Evolutionary conservation across 2,797 vertebrate species (phyloP).

Genomic region (Enteromius fasciolatus): DNA sequence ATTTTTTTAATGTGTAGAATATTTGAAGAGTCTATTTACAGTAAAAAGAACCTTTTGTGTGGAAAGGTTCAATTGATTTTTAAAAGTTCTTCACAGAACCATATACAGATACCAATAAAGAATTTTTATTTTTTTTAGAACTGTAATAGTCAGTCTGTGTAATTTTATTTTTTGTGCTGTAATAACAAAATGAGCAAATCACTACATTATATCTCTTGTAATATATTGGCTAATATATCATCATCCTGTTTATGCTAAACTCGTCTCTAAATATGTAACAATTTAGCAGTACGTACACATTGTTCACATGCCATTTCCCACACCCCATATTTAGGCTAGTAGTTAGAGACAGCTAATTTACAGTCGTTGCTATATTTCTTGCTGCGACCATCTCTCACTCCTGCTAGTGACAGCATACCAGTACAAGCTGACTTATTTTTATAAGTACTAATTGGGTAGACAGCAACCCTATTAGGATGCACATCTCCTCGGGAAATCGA

Average conservation of each 20-base stretch:
- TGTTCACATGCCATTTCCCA: neutral
- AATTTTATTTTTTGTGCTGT: neutral
- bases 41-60: neutral
- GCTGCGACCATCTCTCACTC: neutral
- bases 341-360: constrained; percentile 10
- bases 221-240: neutral
- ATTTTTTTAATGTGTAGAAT: neutral
- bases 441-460: constrained; percentile 49
- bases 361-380: constrained; percentile 6
- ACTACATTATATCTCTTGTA: neutral
- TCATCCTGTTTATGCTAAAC: neutral
- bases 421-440: constrained; percentile 29
- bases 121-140: neutral
- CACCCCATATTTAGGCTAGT: neutral
- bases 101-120: neutral
- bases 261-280: neutral
- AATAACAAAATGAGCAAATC: neutral
- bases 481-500: constrained; percentile 50
- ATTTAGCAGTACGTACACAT: neutral
- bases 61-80: neutral
- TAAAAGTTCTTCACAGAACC: neutral
- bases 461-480: constrained; percentile 50
- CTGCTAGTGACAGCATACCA: constrained; percentile 19
- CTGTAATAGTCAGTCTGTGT: neutral
- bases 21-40: neutral